These are phyloP conservation scores for Chorisops tibialis DNA, from an alignment of 2,888 invertebrate genomes.

Conservation along the genomic window DNA sequence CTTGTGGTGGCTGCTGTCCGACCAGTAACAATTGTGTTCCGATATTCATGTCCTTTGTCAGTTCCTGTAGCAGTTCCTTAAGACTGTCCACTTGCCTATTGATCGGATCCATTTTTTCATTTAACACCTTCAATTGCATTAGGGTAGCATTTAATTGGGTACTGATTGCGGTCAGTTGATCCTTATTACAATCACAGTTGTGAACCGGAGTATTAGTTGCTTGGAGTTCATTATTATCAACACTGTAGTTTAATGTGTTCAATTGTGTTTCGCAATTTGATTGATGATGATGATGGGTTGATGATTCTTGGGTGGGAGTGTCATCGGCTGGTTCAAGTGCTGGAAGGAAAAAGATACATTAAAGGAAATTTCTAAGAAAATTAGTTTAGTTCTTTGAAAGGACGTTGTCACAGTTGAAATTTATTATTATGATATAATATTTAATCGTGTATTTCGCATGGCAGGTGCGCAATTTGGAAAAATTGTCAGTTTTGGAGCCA, in stretches of 20 bases:
- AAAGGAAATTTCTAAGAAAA: too few relatives aligned
- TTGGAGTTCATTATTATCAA: too few relatives aligned
- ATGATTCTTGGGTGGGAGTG: too few relatives aligned
- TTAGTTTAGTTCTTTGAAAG: too few relatives aligned
- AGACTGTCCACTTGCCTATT: constrained; percentile 25
- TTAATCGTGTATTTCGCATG: too few relatives aligned
- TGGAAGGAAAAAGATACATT: neutral
- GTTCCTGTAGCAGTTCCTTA: constrained; percentile 17
- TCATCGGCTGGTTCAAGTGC: too few relatives aligned
- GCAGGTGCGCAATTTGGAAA: too few relatives aligned
- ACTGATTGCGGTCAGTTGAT: constrained; percentile 9
- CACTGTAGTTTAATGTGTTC: too few relatives aligned
- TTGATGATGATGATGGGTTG: neutral
- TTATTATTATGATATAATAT: too few relatives aligned
- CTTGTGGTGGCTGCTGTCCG: constrained; percentile 25
- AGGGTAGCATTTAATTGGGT: constrained; percentile 11
- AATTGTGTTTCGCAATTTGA: neutral
- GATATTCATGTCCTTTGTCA: constrained; percentile 18
- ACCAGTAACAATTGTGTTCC: constrained; percentile 29
- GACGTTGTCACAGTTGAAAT: too few relatives aligned
- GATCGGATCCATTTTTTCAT: constrained; percentile 1
- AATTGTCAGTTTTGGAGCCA: too few relatives aligned
- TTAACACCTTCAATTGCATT: constrained; percentile 11
- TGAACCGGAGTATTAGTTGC: too few relatives aligned
- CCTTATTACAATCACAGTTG: constrained; percentile 14